phyloP scores from a whole-genome alignment of 2,888 invertebrate species.

The Chesias legatella region DNA sequence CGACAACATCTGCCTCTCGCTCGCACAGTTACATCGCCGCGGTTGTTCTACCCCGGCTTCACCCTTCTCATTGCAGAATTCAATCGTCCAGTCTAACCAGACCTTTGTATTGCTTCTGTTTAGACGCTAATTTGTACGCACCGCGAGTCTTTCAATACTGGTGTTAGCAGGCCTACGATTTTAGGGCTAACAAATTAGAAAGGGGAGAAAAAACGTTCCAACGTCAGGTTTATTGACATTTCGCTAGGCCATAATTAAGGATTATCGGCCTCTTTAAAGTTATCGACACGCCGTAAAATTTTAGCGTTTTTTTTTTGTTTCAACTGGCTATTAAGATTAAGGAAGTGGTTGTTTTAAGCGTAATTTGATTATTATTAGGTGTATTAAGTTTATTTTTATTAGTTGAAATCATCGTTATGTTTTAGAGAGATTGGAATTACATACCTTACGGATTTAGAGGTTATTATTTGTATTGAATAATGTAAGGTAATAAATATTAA shows the following conservation, averaged over 20 bases:
- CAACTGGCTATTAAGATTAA: slow-evolving; percentile 35
- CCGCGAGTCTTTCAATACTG: slow-evolving; percentile 33
- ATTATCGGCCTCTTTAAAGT: slow-evolving; percentile 58
- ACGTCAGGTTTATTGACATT: slow-evolving; percentile 76
- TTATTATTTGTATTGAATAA: too few species aligned
- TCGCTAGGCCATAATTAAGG: slow-evolving; percentile 72
- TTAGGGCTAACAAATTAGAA: slow-evolving; percentile 75
- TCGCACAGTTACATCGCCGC: slow-evolving; percentile 48
- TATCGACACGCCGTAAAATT: slow-evolving; percentile 66
- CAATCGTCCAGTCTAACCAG: slow-evolving; percentile 43
- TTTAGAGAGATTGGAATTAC: too few species aligned
- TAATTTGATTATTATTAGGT: slow-evolving; percentile 17
- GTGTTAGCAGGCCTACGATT: slow-evolving; percentile 59
- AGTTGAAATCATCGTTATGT: too few species aligned
- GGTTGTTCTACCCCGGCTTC: slow-evolving; percentile 61
- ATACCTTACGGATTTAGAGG: too few species aligned
- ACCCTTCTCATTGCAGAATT: slow-evolving; percentile 67
- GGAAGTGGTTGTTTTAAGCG: too few species aligned
- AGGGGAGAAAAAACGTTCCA: slow-evolving; percentile 67
- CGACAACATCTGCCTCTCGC: slow-evolving; percentile 44
- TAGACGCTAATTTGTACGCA: slow-evolving; percentile 9
- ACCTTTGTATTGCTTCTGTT: slow-evolving; percentile 26
- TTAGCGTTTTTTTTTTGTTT: slow-evolving; percentile 60
- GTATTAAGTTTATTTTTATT: slow-evolving; percentile 1
- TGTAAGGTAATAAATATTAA: too few species aligned